Base-by-base conservation (phyloP, 2,888 invertebrate species). In the Eulithis prunata region DNA sequence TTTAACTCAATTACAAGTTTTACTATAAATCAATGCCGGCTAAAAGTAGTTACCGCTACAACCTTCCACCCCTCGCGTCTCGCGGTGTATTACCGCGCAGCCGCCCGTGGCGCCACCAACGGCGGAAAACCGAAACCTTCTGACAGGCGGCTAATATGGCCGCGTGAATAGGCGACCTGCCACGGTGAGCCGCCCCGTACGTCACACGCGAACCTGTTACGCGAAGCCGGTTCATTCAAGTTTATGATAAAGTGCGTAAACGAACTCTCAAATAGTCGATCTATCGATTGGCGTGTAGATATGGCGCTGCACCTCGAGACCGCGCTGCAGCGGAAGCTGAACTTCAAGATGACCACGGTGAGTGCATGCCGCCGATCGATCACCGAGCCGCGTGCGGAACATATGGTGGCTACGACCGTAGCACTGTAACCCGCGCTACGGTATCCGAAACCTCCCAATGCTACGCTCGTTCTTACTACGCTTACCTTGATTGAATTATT, bases 271-370 rank as follows among this genome's bases (percentile, higher is more conserved):
- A 78, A 78, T 77, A 77, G 74, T 75, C 79, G 70, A 77, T 79
- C 78, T 80, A 79, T 81, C 78, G 69, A 70, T 76, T 67, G 75
- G 53, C 59, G 66, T 69, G 78, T 70, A 70, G 73, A 80, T 8
- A 91, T 93, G 93, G 92, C 93, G 79, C 88, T 93, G 64, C 93
- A 93, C 74, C 85, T 93, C 82, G 93, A 92, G 86, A 93, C 93
- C 68, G 87, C 91, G 84, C 84, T 91, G 90, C 93, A 93, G 87
- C 90, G 93, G 75, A 92, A 92, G 89, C 84, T 93, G 75, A 92
- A 91, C 88, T 93, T 91, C 91, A 92, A 92, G 88, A 89, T 93
- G 90, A 91, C 88, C 85, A 90, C 91, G 93, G 93, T 93, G 84
- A 92, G 93, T 93, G 91, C 90, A 91, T 84, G 82, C 83, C 80